These are phyloP conservation scores for Plagodis dolabraria DNA, from an alignment of 2,888 invertebrate genomes.

Conservation along the genomic window DNA sequence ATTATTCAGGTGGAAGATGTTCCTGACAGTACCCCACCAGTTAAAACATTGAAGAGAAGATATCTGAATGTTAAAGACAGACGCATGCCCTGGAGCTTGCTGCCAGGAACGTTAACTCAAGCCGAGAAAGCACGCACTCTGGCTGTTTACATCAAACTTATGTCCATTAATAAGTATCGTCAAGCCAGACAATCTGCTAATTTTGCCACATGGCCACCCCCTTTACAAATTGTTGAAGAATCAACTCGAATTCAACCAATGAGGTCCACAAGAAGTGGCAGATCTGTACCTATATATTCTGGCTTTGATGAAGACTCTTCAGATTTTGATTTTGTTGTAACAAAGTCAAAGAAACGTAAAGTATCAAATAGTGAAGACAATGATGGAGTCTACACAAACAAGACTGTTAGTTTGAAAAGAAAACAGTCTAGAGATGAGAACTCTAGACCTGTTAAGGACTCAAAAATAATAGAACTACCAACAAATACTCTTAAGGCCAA, in stretches of 20 bases:
- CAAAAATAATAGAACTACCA: constrained; percentile 51
- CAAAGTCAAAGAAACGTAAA: constrained; percentile 73
- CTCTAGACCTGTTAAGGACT: constrained; percentile 60
- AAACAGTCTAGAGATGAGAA: constrained; percentile 71
- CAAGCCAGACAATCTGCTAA: constrained; percentile 69
- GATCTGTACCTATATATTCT: constrained; percentile 72
- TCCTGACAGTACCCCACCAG: constrained; percentile 33
- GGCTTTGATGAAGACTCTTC: constrained; percentile 78
- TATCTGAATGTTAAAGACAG: constrained; percentile 73
- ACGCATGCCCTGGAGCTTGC: constrained; percentile 77
- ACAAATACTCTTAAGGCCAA: constrained; percentile 53
- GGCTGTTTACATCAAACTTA: constrained; percentile 74
- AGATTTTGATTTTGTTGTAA: constrained; percentile 70
- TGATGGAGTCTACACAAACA: constrained; percentile 63
- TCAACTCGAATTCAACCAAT: constrained; percentile 65
- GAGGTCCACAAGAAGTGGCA: constrained; percentile 74
- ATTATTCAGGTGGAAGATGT: constrained; percentile 49
- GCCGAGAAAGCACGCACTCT: constrained; percentile 73
- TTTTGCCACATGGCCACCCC: constrained; percentile 73
- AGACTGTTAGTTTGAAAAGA: constrained; percentile 70
- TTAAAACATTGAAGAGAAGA: constrained; percentile 67
- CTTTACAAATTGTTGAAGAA: constrained; percentile 74
- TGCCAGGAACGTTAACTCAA: constrained; percentile 63
- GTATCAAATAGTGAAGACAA: constrained; percentile 60
- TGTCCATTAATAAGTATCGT: constrained; percentile 73